These are phyloP conservation scores for Actenoides lindsayi DNA, from an alignment of 2,113 vertebrate species.

Conservation along the genomic window DNA sequence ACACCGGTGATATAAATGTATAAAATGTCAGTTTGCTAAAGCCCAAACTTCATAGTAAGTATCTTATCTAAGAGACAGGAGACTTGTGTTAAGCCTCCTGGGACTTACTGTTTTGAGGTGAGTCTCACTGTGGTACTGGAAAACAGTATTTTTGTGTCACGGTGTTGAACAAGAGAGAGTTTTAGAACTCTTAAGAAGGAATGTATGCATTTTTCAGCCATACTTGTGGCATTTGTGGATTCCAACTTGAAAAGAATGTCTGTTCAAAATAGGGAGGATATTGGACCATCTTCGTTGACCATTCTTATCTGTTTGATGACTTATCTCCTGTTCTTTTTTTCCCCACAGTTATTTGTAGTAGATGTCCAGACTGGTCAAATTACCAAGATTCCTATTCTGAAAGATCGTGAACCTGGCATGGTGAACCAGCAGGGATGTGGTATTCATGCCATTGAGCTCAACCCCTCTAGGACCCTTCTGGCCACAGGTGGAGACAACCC, in stretches of 20 bases:
- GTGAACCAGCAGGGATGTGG: constrained; percentile 94
- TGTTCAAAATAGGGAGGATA: background rate
- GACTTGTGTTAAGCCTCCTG: rapidly evolving
- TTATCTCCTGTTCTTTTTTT: background rate
- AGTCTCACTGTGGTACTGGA: background rate
- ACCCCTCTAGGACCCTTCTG: constrained; percentile 90
- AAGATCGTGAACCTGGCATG: constrained; percentile 84
- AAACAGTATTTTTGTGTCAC: background rate
- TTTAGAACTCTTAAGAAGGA: background rate
- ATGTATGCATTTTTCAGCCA: background rate
- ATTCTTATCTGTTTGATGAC: background rate
- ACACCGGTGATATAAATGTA: background rate
- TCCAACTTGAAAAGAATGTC: background rate
- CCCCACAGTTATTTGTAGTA: constrained; percentile 90
- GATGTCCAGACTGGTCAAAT: constrained; percentile 94
- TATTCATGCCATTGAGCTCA: constrained; percentile 97
- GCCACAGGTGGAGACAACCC: constrained; percentile 98
- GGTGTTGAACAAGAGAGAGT: background rate
- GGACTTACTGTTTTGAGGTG: background rate
- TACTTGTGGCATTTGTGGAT: background rate
- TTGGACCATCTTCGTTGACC: background rate
- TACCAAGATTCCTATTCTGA: constrained; percentile 96
- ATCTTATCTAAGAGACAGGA: background rate
- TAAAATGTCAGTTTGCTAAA: background rate
- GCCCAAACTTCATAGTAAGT: background rate